Evolutionary conservation across 1,140 invertebrate genomes (phyloP).

Genomic region (Drosophila mayri): DNA sequence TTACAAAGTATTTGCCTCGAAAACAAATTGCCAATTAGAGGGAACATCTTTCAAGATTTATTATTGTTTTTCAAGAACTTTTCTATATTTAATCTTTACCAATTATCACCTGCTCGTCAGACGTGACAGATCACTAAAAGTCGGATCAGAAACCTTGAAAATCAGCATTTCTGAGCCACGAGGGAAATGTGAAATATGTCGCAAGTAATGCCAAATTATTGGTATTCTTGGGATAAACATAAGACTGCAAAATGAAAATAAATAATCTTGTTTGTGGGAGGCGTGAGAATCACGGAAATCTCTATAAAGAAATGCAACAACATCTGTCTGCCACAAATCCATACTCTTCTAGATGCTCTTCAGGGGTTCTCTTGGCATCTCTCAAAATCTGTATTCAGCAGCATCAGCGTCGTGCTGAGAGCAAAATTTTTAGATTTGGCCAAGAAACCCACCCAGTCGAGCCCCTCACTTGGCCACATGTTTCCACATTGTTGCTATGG

Average conservation of each 20-base stretch:
- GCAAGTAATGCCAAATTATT: conserved; percentile 21
- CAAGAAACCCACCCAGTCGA: conserved; percentile 46
- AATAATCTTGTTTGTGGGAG: conserved; percentile 21
- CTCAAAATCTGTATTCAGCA: conserved; percentile 32
- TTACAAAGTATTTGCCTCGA: not conserved
- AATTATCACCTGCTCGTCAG: conserved; percentile 31
- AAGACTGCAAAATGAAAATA: conserved; percentile 19
- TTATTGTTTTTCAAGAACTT: conserved; percentile 13
- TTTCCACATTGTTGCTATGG: conserved; percentile 7
- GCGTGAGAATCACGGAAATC: conserved; percentile 15
- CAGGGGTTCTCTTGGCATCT: conserved; percentile 3
- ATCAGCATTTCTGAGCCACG: conserved; percentile 12
- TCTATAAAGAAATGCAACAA: conserved; percentile 14
- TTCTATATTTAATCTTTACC: conserved; percentile 15
- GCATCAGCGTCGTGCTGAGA: conserved; percentile 19
- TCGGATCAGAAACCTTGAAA: conserved; percentile 29
- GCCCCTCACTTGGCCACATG: conserved; percentile 58
- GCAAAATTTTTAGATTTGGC: not conserved
- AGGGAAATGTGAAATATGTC: conserved; percentile 4
- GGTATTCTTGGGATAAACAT: not conserved
- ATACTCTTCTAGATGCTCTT: conserved; percentile 11
- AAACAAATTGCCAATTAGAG: conserved; percentile 1
- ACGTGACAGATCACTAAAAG: conserved; percentile 39
- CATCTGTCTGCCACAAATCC: conserved; percentile 17
- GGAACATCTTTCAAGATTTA: conserved; percentile 5